Conservation (phyloP, 2,888 invertebrate genomes). For the Eilema caniola region DNA sequence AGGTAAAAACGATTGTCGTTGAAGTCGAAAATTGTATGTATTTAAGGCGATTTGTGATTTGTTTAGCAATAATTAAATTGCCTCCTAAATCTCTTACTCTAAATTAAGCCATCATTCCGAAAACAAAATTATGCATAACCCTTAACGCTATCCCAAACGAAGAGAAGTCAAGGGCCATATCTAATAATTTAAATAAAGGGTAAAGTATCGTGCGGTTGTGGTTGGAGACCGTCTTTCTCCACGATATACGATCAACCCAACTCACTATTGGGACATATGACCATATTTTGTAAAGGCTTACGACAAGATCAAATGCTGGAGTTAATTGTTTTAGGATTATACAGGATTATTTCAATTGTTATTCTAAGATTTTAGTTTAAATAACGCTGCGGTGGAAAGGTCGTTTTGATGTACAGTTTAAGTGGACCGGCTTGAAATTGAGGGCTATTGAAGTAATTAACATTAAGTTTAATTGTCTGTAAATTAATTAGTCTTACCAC, state of each 20-base stretch:
- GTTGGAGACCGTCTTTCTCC: constrained; percentile 48
- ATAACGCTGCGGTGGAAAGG: constrained; percentile 25
- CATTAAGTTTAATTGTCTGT: constrained; percentile 8
- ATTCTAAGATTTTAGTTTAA: constrained; percentile 41
- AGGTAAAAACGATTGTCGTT: too few species aligned
- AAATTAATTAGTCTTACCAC: neutral
- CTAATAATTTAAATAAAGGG: constrained; percentile 50
- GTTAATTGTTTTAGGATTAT: constrained; percentile 54
- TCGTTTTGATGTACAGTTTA: neutral
- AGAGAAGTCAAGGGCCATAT: constrained; percentile 28
- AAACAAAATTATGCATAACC: constrained; percentile 24
- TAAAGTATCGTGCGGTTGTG: constrained; percentile 39
- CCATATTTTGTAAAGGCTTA: constrained; percentile 57
- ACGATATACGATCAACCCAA: constrained; percentile 52
- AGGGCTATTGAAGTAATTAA: constrained; percentile 12
- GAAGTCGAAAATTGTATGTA: too few species aligned
- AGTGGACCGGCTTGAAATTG: neutral
- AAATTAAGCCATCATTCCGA: constrained; percentile 15
- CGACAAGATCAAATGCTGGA: constrained; percentile 50
- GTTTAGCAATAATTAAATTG: too few species aligned
- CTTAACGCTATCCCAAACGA: constrained; percentile 20
- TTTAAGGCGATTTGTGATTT: too few species aligned
- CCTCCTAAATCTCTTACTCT: neutral
- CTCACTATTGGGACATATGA: constrained; percentile 48
- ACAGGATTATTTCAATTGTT: constrained; percentile 39